A percentile compares a stretch with the other conserved stretches of the same genome.
phyloP scores from a whole-genome alignment of 2,797 vertebrate genomes.

The Acipenser ruthenus region DNA sequence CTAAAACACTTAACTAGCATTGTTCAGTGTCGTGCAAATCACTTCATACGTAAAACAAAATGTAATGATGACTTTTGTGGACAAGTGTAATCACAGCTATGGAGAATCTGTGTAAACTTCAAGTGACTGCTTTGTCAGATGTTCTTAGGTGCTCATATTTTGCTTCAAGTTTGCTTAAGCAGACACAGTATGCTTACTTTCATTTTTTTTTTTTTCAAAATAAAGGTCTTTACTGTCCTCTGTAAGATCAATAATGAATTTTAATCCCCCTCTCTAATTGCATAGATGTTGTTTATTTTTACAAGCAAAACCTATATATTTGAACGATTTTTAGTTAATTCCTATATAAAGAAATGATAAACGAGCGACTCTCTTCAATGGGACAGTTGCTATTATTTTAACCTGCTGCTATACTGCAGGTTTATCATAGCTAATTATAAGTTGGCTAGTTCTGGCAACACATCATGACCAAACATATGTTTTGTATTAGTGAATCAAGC shows the following conservation, averaged over 20 bases:
- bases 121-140: not conserved
- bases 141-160: not conserved
- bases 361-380: slow-evolving; percentile 65
- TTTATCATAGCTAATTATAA: slow-evolving; percentile 51
- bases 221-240: not conserved
- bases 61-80: too few species aligned
- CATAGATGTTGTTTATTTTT: slow-evolving; percentile 39
- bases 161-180: not conserved
- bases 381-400: slow-evolving; percentile 69
- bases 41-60: too few species aligned
- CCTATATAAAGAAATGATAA: slow-evolving; percentile 62
- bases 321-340: slow-evolving; percentile 51
- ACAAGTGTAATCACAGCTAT: too few species aligned
- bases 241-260: not conserved
- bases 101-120: not conserved
- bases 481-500: slow-evolving; percentile 70
- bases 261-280: not conserved
- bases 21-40: too few species aligned
- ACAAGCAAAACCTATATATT: slow-evolving; percentile 51
- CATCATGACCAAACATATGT: slow-evolving; percentile 63
- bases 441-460: slow-evolving; percentile 61
- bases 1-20: too few species aligned
- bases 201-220: not conserved
- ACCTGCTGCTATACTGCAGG: slow-evolving; percentile 61
- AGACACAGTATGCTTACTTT: not conserved